Base-by-base conservation (phyloP, 2,113 vertebrate species). In the Antennarius striatus region DNA sequence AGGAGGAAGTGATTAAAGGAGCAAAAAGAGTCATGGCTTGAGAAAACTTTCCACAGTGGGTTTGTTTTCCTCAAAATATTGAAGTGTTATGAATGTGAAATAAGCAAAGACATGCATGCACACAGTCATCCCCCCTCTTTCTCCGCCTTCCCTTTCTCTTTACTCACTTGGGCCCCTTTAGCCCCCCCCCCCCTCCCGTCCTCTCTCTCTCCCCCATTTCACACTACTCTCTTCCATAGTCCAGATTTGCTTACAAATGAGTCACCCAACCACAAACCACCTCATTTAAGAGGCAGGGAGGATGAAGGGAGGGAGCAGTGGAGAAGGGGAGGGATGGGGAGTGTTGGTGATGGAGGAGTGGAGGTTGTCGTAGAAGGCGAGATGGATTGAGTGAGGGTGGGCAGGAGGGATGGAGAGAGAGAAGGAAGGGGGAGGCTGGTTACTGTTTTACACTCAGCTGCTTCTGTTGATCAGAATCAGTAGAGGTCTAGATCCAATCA, bases 401-500 rank as follows among this genome's bases (percentile, higher is more conserved):
- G 61, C 5, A 48, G 65, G 61, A 48, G 52, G 29, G 73, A 73
- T 46, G 17, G 28, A 56, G 39, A 32, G 40, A 17, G n/a, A 9
- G 29, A 13, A 3, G 14, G 16, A 49, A 45, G 52, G 48, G 58
- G 47, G 67, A 59, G 72, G 60, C 39, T 76, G 71, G 73, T 75
- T 73, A 69, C 70, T 72, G 68, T 75, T 78, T 79, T 77, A 71
- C 81, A 77, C 77, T 85, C 79, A 72, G 77, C 78, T 81, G 80
- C 59, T 83, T 86, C 70, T 80, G 82, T 82, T 82, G 85, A 88
- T 83, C 71, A 75, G 75, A 71, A 82, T 87, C 84, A 85, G 67
- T 82, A 68, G 83, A 68, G 79, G 75, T 84, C 84, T 85, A 85
- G 75, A 78, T 87, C 80, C 86, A 88, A 84, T 91, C 89, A 84